These are phyloP conservation scores for Magallana nippona DNA, from an alignment of 2,888 invertebrate genomes.

Conservation along the genomic window DNA sequence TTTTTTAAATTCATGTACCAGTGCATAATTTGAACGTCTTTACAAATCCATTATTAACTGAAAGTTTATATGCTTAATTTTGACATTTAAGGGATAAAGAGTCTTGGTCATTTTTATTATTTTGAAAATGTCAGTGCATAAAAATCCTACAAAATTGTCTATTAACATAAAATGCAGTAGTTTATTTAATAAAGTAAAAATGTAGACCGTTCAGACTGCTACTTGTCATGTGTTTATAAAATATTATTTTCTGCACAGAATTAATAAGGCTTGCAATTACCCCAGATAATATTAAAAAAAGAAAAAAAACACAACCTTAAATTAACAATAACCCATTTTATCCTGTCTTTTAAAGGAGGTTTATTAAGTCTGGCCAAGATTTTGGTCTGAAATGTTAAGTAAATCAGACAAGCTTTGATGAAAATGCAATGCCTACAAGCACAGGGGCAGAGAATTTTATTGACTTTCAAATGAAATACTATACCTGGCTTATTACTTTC, in stretches of 20 bases:
- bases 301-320: constrained; percentile 10
- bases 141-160: constrained; percentile 6
- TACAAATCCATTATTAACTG: constrained; percentile 27
- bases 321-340: constrained; percentile 5
- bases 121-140: constrained; percentile 25
- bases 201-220: neutral
- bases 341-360: neutral
- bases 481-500: constrained; percentile 49
- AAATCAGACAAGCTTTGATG: constrained; percentile 15
- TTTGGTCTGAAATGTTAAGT: constrained; percentile 15
- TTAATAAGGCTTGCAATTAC: neutral
- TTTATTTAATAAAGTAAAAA: constrained; percentile 1
- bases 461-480: constrained; percentile 9
- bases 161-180: constrained; percentile 27
- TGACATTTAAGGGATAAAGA: constrained; percentile 29
- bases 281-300: neutral
- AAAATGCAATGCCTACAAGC: neutral
- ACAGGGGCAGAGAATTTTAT: constrained; percentile 5
- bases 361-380: constrained; percentile 5
- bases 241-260: constrained; percentile 6
- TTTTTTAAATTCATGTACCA: constrained; percentile 29
- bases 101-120: constrained; percentile 11
- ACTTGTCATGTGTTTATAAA: neutral
- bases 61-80: constrained; percentile 16
- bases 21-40: constrained; percentile 29